phyloP scores from a whole-genome alignment of 2,888 invertebrate genomes.

The Yponomeuta plumbellus region DNA sequence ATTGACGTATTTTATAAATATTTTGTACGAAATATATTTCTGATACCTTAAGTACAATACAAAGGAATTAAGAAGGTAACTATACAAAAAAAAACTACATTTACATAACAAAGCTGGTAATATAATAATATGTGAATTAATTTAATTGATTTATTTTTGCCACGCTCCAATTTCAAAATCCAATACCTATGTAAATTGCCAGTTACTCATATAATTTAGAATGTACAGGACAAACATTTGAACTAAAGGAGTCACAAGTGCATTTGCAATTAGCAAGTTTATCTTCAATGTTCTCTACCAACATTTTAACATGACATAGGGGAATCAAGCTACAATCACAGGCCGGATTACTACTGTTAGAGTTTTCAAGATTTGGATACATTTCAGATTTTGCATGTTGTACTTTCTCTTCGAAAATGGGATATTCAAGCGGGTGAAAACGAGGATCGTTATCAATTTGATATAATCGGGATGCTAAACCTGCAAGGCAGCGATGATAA shows the following conservation, averaged over 20 bases:
- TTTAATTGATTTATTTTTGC: not conserved
- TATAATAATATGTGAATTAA: not conserved
- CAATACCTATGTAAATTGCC: not conserved
- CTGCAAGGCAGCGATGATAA: not conserved
- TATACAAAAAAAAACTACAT: not conserved
- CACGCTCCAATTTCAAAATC: not conserved
- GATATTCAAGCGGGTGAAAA: not conserved
- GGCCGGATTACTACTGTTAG: constrained; percentile 18
- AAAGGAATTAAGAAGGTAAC: not conserved
- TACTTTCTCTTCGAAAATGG: too few species aligned
- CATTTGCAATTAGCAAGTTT: constrained; percentile 50
- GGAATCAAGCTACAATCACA: constrained; percentile 61
- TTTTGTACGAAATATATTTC: too few species aligned
- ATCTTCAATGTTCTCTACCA: constrained; percentile 57
- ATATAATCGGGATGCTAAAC: not conserved
- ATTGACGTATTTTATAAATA: too few species aligned
- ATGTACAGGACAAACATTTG: constrained; percentile 58
- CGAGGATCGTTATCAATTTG: not conserved
- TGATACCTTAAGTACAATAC: too few species aligned
- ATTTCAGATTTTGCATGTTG: not conserved
- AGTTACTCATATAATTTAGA: constrained; percentile 25
- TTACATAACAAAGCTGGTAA: too few species aligned
- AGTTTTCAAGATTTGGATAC: not conserved
- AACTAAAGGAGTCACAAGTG: constrained; percentile 53
- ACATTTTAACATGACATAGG: constrained; percentile 65